Base-by-base conservation (phyloP, 2,888 invertebrate species). In the Stenodera caucasica region DNA sequence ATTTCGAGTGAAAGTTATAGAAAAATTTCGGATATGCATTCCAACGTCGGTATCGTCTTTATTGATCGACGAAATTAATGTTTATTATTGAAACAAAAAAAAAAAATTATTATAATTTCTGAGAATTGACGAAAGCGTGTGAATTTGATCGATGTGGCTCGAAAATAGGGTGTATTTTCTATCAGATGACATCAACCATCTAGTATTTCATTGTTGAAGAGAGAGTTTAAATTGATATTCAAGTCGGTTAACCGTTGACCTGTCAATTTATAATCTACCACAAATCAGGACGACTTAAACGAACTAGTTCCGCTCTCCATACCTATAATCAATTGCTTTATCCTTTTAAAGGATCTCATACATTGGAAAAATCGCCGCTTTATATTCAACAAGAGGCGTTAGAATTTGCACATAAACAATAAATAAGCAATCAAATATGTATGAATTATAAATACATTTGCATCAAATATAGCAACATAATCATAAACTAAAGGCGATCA, bases 1-100 rank as follows among this genome's bases (percentile, higher is more conserved):
- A 32, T 29, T 7, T 30, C 21, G 21, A 18, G 52, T 33, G 52
- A 52, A 52, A 52, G 32, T 52, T 18, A 32, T 32, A 0, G 15
- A 30, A 30, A 52, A 21, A 52, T 51, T 30, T 51, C 14, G n/a
- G 23, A 51, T 51, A 52, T 52, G 52, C 52, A 52, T 52, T 52
- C 52, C 52, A 52, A 52, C 21, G 18, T 30, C 21, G 15, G 30
- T 52, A 32, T 52, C 15, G 21, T 12, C 15, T 2, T n/a, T 33
- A n/a, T 30, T 51, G 15, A 15, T 21, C 45, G 11, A 45, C 12
- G 5, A 21, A 45, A 21, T 45, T 45, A 45, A 45, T 45, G 21
- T 45, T 45, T 45, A 45, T 21, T 21, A 11, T 18, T 12, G 3
- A 15, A 45, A 45, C n/a, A n/a, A n/a, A n/a, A n/a, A n/a, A n/a